Conservation (phyloP, 2,888 invertebrate species). For the Apamea anceps region DNA sequence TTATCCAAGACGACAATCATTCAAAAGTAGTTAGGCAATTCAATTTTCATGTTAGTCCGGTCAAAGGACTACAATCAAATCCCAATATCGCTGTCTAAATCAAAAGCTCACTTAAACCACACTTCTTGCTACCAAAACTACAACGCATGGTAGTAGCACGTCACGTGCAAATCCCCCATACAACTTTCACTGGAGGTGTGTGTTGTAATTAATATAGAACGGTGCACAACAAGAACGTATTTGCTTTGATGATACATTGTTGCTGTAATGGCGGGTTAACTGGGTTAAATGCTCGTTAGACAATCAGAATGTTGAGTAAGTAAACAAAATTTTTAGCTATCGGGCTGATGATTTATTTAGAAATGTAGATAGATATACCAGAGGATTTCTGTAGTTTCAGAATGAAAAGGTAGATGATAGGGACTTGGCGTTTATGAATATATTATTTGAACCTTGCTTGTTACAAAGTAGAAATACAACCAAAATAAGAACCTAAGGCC, state of each 20-base stretch:
- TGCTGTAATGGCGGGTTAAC: slow-evolving; percentile 42
- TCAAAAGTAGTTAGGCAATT: neutral
- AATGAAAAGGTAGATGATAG: neutral
- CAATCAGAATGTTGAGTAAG: slow-evolving; percentile 45
- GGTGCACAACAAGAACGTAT: slow-evolving; percentile 62
- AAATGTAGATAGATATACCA: neutral
- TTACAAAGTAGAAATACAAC: neutral
- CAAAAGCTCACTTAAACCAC: slow-evolving; percentile 13
- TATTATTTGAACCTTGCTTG: neutral
- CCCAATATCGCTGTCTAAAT: neutral
- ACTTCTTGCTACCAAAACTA: slow-evolving; percentile 4
- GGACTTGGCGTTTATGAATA: neutral
- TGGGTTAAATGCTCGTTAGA: slow-evolving; percentile 57
- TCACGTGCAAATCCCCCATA: slow-evolving; percentile 56
- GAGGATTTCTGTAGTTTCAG: neutral
- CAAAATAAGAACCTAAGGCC: neutral
- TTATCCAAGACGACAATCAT: neutral
- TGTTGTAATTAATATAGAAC: slow-evolving; percentile 68
- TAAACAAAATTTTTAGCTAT: slow-evolving; percentile 27
- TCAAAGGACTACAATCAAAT: slow-evolving; percentile 2
- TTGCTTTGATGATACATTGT: slow-evolving; percentile 63
- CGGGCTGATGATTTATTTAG: slow-evolving; percentile 4
- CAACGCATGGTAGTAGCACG: slow-evolving; percentile 49
- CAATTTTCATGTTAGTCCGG: neutral
- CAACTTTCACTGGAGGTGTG: slow-evolving; percentile 64